A percentile compares a stretch with the other conserved stretches of the same genome.
phyloP scores from a whole-genome alignment of 2,797 vertebrate species.

The Mastacembelus armatus region DNA sequence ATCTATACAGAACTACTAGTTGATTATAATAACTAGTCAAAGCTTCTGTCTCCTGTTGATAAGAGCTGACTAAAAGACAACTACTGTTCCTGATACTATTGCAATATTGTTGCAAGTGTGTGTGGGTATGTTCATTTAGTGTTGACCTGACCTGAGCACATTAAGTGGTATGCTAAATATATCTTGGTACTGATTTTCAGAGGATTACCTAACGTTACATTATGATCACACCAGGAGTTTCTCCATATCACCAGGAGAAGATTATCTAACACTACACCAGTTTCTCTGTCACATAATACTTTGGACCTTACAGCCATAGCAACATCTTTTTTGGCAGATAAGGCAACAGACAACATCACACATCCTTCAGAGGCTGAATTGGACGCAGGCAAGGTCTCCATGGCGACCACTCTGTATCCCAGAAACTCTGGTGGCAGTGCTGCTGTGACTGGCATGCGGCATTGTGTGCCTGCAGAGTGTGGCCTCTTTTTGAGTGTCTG shows the following conservation, averaged over 20 bases:
- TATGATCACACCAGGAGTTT: conserved; percentile 2
- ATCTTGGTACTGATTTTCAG: neutral
- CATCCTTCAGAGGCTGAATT: conserved; percentile 37
- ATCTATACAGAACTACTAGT: no score
- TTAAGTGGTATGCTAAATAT: neutral
- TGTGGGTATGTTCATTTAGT: conserved; percentile 34
- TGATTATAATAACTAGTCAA: no score
- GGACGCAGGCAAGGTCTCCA: conserved; percentile 47
- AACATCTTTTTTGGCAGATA: conserved; percentile 22
- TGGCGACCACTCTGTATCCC: conserved; percentile 57
- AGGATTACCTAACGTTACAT: neutral
- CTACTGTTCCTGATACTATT: conserved; percentile 4
- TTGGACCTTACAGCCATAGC: conserved; percentile 13
- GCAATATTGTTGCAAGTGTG: conserved; percentile 12
- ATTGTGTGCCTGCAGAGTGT: conserved; percentile 46
- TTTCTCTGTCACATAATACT: neutral
- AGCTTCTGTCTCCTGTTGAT: no score
- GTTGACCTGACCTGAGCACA: conserved; percentile 18
- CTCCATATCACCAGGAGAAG: neutral
- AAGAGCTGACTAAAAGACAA: neutral
- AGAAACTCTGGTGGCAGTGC: conserved; percentile 42
- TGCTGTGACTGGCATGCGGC: conserved; percentile 55
- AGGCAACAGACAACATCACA: conserved; percentile 18
- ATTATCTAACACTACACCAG: neutral
- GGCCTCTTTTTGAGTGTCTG: conserved; percentile 31